phyloP scores from a whole-genome alignment of 2,797 vertebrate genomes.

The Artibeus jamaicensis region DNA sequence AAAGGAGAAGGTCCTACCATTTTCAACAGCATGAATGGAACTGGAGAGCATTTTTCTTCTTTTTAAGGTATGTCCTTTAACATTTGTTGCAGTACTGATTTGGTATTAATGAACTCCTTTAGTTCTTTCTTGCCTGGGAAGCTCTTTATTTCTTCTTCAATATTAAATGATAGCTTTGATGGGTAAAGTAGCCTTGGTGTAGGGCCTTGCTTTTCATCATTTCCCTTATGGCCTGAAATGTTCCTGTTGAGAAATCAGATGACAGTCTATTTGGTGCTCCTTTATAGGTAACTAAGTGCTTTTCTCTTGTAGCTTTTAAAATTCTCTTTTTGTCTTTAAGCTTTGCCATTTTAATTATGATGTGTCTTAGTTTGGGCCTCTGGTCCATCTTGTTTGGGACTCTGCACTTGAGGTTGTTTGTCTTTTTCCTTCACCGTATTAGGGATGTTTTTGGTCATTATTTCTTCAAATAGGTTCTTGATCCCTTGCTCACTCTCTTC shows the following conservation, averaged over 20 bases:
- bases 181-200: neutral
- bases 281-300: neutral
- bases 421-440: neutral
- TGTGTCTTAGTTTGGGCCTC: neutral
- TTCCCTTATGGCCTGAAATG: neutral
- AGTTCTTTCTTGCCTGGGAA: neutral
- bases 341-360: neutral
- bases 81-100: neutral
- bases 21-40: too few species aligned
- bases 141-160: neutral
- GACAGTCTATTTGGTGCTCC: neutral
- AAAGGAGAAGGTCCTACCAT: too few species aligned
- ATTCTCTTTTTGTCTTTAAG: neutral
- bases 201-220: neutral
- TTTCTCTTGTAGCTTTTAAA: neutral
- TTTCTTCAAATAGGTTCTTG: neutral
- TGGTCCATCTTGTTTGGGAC: neutral
- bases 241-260: neutral
- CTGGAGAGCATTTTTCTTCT: neutral
- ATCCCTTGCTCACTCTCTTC: neutral
- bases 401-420: neutral
- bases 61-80: neutral
- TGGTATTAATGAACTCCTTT: neutral
- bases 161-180: neutral
- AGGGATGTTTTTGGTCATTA: neutral